Evolutionary conservation across 2,113 vertebrate species (phyloP).

Genomic region (Eidolon helvum): DNA sequence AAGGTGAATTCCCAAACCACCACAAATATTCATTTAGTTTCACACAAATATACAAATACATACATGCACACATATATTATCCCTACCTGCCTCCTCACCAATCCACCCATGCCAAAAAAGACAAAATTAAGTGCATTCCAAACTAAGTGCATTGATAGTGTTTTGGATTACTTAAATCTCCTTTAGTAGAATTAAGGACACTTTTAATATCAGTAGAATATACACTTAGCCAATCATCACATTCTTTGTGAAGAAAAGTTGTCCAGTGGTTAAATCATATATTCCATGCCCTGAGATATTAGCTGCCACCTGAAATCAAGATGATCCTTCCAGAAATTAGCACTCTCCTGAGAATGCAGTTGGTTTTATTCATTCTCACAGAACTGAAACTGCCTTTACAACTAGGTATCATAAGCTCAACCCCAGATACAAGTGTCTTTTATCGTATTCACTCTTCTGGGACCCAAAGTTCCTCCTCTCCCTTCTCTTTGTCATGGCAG

Average conservation of each 20-base stretch:
- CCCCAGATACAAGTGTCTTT: not conserved
- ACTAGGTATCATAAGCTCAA: not conserved
- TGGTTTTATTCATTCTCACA: not conserved
- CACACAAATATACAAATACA: not conserved
- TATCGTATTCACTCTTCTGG: not conserved
- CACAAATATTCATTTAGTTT: not conserved
- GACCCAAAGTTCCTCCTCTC: not conserved
- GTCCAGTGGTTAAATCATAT: not conserved
- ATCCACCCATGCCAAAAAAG: not conserved
- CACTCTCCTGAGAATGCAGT: not conserved
- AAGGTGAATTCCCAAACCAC: not conserved
- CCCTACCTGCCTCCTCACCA: not conserved
- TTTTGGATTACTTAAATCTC: not conserved
- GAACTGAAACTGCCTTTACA: not conserved
- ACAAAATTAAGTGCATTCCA: not conserved
- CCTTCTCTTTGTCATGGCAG: not conserved
- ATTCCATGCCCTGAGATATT: not conserved
- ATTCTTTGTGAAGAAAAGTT: not conserved
- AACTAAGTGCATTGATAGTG: not conserved
- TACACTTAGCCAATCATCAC: not conserved
- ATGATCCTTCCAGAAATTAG: not conserved
- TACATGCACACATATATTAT: not conserved
- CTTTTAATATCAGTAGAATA: not conserved
- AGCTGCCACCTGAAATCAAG: not conserved
- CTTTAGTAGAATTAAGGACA: not conserved